Percentiles rank a stretch among this genome's conserved stretches.
phyloP scores from a whole-genome alignment of 2,113 vertebrate species.

The Nothocercus nigrocapillus region DNA sequence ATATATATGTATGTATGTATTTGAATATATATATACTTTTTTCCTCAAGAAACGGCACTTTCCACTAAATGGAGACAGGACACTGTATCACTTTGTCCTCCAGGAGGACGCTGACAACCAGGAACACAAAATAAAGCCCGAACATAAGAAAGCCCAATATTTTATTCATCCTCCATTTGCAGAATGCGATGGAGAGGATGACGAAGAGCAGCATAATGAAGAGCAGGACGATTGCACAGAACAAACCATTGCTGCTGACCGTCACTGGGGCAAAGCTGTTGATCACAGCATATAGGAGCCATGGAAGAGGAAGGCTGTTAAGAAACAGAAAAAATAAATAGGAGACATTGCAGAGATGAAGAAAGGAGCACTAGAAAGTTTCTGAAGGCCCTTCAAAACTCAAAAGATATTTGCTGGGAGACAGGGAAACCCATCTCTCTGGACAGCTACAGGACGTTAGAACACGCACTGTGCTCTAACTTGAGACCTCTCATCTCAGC shows the following conservation, averaged over 20 bases:
- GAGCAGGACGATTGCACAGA: slow-evolving; percentile 96
- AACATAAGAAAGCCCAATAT: slow-evolving; percentile 94
- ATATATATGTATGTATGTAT: neutral
- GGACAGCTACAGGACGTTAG: neutral
- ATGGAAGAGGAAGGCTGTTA: slow-evolving; percentile 91
- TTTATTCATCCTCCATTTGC: slow-evolving; percentile 98
- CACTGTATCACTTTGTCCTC: slow-evolving; percentile 90
- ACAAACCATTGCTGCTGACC: slow-evolving; percentile 96
- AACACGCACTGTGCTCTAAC: neutral
- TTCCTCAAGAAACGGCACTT: slow-evolving; percentile 19
- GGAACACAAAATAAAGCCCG: slow-evolving; percentile 92
- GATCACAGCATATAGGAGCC: slow-evolving; percentile 86
- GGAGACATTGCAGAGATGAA: neutral
- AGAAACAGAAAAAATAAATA: slow-evolving; percentile 23
- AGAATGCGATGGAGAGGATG: slow-evolving; percentile 93
- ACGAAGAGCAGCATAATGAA: slow-evolving; percentile 98
- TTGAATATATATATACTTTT: neutral
- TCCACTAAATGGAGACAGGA: slow-evolving; percentile 87
- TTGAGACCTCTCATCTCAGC: neutral
- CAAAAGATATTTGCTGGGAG: neutral
- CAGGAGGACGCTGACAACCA: slow-evolving; percentile 93
- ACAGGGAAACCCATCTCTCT: neutral
- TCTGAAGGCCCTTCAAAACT: neutral
- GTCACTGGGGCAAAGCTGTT: slow-evolving; percentile 79
- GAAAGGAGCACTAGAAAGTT: neutral